These are phyloP conservation scores for Yasuhikotakia modesta DNA, from an alignment of 2,797 vertebrate genomes.

Conservation along the genomic window DNA sequence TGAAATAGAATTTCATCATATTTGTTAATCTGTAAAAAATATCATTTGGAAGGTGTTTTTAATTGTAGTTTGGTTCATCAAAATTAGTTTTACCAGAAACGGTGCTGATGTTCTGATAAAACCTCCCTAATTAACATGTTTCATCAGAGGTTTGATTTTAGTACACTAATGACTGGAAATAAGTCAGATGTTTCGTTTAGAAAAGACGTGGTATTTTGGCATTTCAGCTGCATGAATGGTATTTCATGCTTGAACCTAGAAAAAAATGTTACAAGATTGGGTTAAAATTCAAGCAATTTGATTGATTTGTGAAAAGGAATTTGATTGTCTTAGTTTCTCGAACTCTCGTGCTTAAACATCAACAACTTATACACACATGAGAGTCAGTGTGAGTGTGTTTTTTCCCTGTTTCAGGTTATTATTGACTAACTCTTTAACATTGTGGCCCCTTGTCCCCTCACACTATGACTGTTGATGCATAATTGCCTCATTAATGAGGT, in stretches of 20 bases:
- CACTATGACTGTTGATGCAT: conserved; percentile 79
- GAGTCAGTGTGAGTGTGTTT: conserved; percentile 23
- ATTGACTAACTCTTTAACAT: conserved; percentile 77
- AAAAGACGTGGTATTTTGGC: not conserved
- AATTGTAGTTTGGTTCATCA: conserved; percentile 2
- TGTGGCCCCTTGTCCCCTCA: conserved; percentile 64
- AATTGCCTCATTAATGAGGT: conserved; percentile 72
- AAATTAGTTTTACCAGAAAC: not conserved
- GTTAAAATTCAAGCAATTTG: conserved; percentile 3
- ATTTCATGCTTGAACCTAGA: not conserved
- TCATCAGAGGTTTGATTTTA: conserved; percentile 1
- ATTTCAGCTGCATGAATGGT: not conserved
- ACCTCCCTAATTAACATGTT: not conserved
- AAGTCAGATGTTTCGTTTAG: not conserved
- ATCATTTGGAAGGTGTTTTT: not conserved
- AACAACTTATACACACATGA: conserved; percentile 3
- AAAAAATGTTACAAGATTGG: not conserved
- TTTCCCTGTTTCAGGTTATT: conserved; percentile 63
- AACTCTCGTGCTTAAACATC: conserved; percentile 10
- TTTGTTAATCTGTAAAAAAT: no score
- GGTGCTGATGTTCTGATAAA: not conserved
- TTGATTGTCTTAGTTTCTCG: not conserved
- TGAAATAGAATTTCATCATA: no score
- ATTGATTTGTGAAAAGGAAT: not conserved
- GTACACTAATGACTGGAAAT: conserved; percentile 9